A percentile compares a stretch with the other conserved stretches of the same genome.
phyloP scores from a whole-genome alignment of 2,797 vertebrate species.

The Odontamblyopus lacepedii region DNA sequence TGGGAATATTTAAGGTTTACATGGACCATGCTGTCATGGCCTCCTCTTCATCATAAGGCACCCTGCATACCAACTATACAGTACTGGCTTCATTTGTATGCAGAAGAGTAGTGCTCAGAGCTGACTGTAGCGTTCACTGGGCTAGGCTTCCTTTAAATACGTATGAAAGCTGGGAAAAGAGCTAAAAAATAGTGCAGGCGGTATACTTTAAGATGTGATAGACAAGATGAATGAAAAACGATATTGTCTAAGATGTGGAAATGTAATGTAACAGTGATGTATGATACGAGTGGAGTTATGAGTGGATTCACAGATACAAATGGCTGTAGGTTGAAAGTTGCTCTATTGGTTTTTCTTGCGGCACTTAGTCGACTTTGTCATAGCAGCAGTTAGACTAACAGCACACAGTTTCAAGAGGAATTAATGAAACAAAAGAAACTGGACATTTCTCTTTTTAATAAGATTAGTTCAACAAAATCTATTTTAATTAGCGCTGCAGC shows the following conservation, averaged over 20 bases:
- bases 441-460: no score
- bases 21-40: neutral
- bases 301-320: neutral
- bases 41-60: neutral
- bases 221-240: neutral
- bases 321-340: neutral
- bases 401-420: no score
- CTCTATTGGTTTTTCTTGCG: neutral
- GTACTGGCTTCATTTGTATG: constrained; percentile 10
- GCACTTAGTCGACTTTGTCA: neutral
- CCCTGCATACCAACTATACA: constrained; percentile 12
- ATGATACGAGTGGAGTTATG: neutral
- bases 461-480: no score
- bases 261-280: neutral
- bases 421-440: no score
- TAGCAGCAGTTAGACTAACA: neutral
- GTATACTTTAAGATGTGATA: neutral
- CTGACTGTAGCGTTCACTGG: neutral
- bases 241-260: neutral
- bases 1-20: constrained; percentile 17
- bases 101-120: neutral
- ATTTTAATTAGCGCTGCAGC: no score
- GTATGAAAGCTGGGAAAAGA: neutral
- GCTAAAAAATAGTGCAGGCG: neutral
- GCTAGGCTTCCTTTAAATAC: neutral